Base-by-base conservation (phyloP, 2,113 vertebrate genomes). In the Ellobius talpinus region DNA sequence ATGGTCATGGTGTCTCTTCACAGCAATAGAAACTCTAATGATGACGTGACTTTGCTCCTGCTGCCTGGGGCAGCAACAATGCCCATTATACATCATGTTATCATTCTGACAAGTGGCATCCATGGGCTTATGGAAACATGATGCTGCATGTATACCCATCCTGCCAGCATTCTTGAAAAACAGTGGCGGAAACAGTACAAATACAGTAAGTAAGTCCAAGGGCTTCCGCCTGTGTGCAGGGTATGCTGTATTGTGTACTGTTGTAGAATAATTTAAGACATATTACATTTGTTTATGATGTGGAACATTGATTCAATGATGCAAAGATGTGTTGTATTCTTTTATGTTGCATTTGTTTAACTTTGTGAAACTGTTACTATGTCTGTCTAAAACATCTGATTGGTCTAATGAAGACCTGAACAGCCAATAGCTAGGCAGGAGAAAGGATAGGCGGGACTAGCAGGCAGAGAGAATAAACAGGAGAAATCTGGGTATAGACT, bases 121-220 rank as follows among this genome's bases (percentile, higher is more conserved):
- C 36, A 12, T 1, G 12, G 31, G 55, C 12, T 76, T 19, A 3
- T 0, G n/a, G 89, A 36, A 87, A 92, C 10, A 94, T 14, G 12
- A 2, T 47, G 7, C 66, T 47, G 45, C 1, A 14, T 7, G 39
- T 36, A 68, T 14, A 84, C 12, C 5, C 5, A 85, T 1, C 8
- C 24, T 87, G n/a, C 24, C 73, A 95, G 58, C 33, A 90, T 45
- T 93, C 42, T 77, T 88, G 50, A 81, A 42, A 88, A 93, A 24
- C 7, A 1, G 1, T 58, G 31, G 3, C 17, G 55, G 36, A 36
- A 33, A 13, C 2, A 42, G 58, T 12, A 29, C 36, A 42, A 58
- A 17, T 12, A 61, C 9, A 12, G 39, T 31, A n/a, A 12, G 39
- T 58, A n/a, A n/a, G 68, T 58, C 21, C 19, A 5, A 84, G 29